Conservation (phyloP, 2,888 invertebrate genomes). For the Polymixis flavicincta region DNA sequence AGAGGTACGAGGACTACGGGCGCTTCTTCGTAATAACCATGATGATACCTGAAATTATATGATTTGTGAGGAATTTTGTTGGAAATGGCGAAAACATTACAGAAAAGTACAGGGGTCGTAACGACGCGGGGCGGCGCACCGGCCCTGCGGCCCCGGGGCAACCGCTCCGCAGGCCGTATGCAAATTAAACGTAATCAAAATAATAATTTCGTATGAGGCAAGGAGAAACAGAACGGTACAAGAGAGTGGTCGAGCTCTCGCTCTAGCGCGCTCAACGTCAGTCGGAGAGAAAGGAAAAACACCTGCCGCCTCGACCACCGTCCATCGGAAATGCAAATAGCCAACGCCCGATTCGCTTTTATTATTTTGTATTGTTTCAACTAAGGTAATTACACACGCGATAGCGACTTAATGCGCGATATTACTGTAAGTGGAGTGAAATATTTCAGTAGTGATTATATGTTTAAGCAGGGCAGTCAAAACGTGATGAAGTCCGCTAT, state of each 20-base stretch:
- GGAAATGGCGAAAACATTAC: slow-evolving; percentile 91
- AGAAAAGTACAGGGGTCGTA: slow-evolving; percentile 90
- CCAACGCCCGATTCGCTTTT: slow-evolving; percentile 84
- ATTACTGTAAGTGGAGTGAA: slow-evolving; percentile 85
- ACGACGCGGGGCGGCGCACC: slow-evolving; percentile 81
- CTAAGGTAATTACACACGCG: slow-evolving; percentile 83
- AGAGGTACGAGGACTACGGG: slow-evolving; percentile 84
- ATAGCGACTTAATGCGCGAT: slow-evolving; percentile 85
- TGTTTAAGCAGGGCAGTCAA: slow-evolving; percentile 72
- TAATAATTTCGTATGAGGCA: slow-evolving; percentile 86
- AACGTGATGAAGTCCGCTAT: slow-evolving; percentile 77
- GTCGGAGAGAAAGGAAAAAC: slow-evolving; percentile 77
- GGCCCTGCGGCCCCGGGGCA: slow-evolving; percentile 81
- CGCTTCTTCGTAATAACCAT: slow-evolving; percentile 90
- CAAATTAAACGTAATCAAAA: slow-evolving; percentile 91
- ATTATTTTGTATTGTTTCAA: slow-evolving; percentile 86
- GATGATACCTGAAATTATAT: slow-evolving; percentile 90
- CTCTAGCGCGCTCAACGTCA: slow-evolving; percentile 72
- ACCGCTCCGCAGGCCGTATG: slow-evolving; percentile 84
- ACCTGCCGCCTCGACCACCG: slow-evolving; percentile 70
- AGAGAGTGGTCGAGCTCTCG: slow-evolving; percentile 73
- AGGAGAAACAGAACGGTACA: slow-evolving; percentile 75
- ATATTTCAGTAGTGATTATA: slow-evolving; percentile 84
- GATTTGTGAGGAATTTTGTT: slow-evolving; percentile 90
- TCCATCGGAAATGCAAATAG: slow-evolving; percentile 86